A percentile compares a stretch with the other conserved stretches of the same genome.
phyloP scores from a whole-genome alignment of 2,113 vertebrate species.

The Cavia porcellus region DNA sequence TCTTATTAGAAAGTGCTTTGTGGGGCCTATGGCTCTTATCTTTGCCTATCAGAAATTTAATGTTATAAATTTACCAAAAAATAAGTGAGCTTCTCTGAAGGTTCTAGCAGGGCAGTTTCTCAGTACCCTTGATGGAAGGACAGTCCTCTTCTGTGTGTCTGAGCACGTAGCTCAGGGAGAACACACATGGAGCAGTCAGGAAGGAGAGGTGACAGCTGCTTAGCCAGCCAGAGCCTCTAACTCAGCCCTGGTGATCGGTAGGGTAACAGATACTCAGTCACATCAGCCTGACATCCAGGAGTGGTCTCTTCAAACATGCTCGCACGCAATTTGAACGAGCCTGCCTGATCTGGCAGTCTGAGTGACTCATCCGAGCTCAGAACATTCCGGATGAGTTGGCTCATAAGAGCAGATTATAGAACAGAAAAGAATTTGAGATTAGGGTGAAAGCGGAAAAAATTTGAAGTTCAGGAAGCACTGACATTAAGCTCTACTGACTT shows the following conservation, averaged over 20 bases:
- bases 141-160: not conserved
- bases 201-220: not conserved
- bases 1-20: not conserved
- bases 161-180: not conserved
- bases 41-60: conserved; percentile 21
- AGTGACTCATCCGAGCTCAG: conserved; percentile 14
- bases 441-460: conserved; percentile 13
- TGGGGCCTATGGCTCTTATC: not conserved
- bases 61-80: conserved; percentile 32
- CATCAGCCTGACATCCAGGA: not conserved
- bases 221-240: not conserved
- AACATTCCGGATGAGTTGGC: conserved; percentile 5
- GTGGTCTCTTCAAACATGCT: not conserved
- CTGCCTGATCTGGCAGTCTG: not conserved
- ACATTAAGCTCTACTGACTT: not conserved
- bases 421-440: conserved; percentile 30
- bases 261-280: not conserved
- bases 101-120: not conserved
- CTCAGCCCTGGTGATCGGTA: not conserved
- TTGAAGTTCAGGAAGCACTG: not conserved
- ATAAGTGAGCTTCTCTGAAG: not conserved
- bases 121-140: not conserved
- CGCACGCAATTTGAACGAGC: not conserved
- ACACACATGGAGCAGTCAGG: not conserved
- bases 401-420: not conserved